These are phyloP conservation scores for Phyllostomus discolor DNA, from an alignment of 2,113 vertebrate species.

Conservation along the genomic window DNA sequence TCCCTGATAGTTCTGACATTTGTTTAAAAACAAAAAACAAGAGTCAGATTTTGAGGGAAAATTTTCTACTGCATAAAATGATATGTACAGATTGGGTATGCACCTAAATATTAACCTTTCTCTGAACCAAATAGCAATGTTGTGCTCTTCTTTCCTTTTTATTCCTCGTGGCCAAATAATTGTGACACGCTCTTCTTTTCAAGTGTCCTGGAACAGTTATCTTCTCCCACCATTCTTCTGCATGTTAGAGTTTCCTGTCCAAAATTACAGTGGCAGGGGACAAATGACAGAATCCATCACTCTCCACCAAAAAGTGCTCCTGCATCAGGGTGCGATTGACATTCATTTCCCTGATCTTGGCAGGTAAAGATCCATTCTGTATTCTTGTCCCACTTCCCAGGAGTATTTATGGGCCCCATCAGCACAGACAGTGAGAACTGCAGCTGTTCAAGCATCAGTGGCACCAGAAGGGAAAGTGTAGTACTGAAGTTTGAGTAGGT, in stretches of 20 bases:
- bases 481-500: constrained; percentile 35
- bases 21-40: constrained; percentile 38
- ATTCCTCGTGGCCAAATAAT: constrained; percentile 14
- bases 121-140: background rate
- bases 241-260: background rate
- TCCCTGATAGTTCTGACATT: constrained; percentile 63
- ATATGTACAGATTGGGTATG: background rate
- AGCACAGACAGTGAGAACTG: constrained; percentile 10
- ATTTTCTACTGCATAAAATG: constrained; percentile 22
- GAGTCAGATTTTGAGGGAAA: constrained; percentile 53
- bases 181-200: background rate
- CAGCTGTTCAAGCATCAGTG: background rate
- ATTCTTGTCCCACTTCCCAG: background rate
- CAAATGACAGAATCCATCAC: constrained; percentile 48
- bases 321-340: background rate
- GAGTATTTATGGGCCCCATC: background rate
- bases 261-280: background rate
- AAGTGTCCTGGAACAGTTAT: background rate
- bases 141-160: background rate
- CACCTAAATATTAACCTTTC: constrained; percentile 8
- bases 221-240: background rate
- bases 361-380: background rate
- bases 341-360: constrained; percentile 4
- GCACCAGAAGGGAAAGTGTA: background rate
- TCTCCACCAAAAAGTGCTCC: background rate